phyloP scores from a whole-genome alignment of 1,140 invertebrate genomes.

The Leptopilina boulardi region DNA sequence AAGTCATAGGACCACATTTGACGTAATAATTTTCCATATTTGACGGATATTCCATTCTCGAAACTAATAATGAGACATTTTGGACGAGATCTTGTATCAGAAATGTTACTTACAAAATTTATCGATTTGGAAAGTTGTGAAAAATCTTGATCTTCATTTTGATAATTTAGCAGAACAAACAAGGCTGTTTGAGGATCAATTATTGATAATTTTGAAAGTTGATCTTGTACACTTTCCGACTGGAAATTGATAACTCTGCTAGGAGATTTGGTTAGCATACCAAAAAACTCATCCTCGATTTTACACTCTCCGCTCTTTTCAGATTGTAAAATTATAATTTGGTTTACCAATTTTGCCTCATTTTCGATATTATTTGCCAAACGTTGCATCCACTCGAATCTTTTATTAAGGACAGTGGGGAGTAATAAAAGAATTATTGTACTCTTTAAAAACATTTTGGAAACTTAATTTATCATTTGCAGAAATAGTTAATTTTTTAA shows the following conservation, averaged over 20 bases:
- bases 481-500: too few relatives aligned
- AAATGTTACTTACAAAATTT: neutral
- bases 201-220: neutral
- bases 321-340: neutral
- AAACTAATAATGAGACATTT: too few relatives aligned
- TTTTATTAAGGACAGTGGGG: neutral
- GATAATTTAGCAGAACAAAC: neutral
- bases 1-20: neutral
- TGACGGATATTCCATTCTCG: too few relatives aligned
- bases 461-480: too few relatives aligned
- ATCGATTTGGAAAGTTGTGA: neutral
- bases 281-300: neutral
- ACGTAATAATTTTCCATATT: neutral
- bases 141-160: neutral
- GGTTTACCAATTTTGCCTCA: neutral
- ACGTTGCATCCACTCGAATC: neutral
- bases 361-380: neutral
- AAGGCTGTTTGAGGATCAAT: neutral
- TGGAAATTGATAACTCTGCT: neutral
- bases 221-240: neutral
- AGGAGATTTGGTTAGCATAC: neutral
- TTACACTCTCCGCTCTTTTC: neutral
- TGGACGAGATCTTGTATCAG: too few relatives aligned
- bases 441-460: neutral
- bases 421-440: neutral